Conservation (phyloP, 37 sponge, comb jelly and placozoan species). For the Theonella swinhoei region DNA sequence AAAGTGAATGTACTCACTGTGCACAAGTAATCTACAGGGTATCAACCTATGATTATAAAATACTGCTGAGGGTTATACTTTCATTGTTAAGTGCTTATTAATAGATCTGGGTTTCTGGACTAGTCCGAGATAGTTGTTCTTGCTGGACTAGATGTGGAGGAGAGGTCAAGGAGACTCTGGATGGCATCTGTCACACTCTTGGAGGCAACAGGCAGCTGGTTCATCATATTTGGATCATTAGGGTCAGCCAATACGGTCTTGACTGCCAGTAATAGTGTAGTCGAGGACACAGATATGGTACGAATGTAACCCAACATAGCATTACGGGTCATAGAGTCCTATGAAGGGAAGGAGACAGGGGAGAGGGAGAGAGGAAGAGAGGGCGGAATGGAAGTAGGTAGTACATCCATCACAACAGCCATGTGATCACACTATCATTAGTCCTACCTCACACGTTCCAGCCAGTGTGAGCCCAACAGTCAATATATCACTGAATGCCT, state of each 20-base stretch:
- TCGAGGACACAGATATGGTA: constrained; percentile 76
- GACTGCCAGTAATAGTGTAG: constrained; percentile 87
- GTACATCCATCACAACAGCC: background rate
- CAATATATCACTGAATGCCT: constrained; percentile 75
- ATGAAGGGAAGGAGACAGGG: constrained; percentile 2
- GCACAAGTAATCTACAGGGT: no score
- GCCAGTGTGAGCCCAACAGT: constrained; percentile 79
- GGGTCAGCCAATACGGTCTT: constrained; percentile 95
- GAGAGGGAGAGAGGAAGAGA: background rate
- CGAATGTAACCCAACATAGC: constrained; percentile 77
- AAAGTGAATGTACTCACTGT: no score
- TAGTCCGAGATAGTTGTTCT: no score
- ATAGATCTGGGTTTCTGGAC: no score
- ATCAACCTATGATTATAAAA: no score
- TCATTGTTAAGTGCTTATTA: no score
- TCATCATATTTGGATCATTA: constrained; percentile 96
- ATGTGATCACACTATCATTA: background rate
- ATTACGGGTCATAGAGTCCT: constrained; percentile 64
- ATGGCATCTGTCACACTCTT: constrained; percentile 95
- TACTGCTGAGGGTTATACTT: no score
- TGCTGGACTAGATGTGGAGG: constrained; percentile 91
- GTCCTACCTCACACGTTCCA: constrained; percentile 77
- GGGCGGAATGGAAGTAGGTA: background rate
- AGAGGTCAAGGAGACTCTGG: constrained; percentile 90
- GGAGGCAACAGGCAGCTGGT: constrained; percentile 90